Base-by-base conservation (phyloP, 2,888 invertebrate genomes). In the Tortricodes alternella region DNA sequence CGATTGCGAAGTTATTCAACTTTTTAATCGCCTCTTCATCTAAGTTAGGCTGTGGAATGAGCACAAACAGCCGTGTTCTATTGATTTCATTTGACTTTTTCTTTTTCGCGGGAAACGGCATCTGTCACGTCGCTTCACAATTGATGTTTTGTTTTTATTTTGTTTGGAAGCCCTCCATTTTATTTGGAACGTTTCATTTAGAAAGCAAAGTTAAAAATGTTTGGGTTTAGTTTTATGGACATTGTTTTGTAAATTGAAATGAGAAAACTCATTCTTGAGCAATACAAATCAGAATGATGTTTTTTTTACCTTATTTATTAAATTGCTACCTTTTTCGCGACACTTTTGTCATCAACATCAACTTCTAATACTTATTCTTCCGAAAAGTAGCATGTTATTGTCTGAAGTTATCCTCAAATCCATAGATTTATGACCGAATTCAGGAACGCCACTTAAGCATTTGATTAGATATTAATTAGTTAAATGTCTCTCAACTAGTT, bases 81-180 rank as follows among this genome's bases (percentile, higher is more conserved):
- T 67, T 62, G 62, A 66, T 66, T 64, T 63, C 43, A 58, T 63
- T 64, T 59, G 64, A 38, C 37, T 53, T 50, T 53, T 46, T 56
- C 46, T 46, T 65, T 62, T 62, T 56, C 46, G 24, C 52, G 59
- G 58, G 62, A 62, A 65, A 59, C 56, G 61, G 62, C 65, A 64
- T 63, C 67, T 66, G 72, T 75, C 74, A 74, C 70, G 67, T 66
- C 56, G 55, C 44, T 62, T 66, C 64, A 60, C 70, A 66, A 72
- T 73, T 71, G 71, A 70, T 71, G 69, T 69, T 76, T 70, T 68
- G 67, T 74, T 68, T 64, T 58, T 55, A 55, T 61, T 61, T 60
- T 64, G 49, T 51, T 58, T 57, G 35, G 49, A 34, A 48, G 62
- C 62, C 63, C 58, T 58, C 62, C 59, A 58, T 59, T 65, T 62